Evolutionary conservation across 2,797 vertebrate species (phyloP).

Genomic region (Hoplostethus atlanticus): DNA sequence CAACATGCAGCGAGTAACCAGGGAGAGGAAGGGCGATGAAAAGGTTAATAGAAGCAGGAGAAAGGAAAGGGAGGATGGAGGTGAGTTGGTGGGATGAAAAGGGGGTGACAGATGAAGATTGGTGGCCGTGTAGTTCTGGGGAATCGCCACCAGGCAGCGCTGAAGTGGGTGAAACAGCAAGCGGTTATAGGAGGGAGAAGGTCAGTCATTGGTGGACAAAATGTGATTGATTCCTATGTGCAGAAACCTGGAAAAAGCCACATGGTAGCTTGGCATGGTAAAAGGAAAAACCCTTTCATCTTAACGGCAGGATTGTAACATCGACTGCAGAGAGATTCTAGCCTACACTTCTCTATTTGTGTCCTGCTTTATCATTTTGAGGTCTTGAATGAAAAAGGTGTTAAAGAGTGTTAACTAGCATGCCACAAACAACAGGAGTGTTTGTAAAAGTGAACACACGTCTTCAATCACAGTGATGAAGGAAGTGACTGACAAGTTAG

Average conservation of each 20-base stretch:
- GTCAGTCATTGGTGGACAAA: constrained; percentile 58
- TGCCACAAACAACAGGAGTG: constrained; percentile 54
- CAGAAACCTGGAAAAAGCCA: constrained; percentile 13
- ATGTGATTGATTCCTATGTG: constrained; percentile 21
- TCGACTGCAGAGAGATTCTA: constrained; percentile 16
- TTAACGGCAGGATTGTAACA: not conserved
- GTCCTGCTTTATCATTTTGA: not conserved
- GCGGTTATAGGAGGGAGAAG: constrained; percentile 58
- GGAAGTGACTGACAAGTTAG: constrained; percentile 68
- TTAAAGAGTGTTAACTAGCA: constrained; percentile 67
- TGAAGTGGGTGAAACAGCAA: constrained; percentile 61
- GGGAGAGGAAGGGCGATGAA: constrained; percentile 76
- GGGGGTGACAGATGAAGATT: constrained; percentile 46
- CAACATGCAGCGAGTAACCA: constrained; percentile 82
- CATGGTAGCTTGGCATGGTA: constrained; percentile 10
- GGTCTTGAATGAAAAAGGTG: not conserved
- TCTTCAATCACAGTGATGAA: constrained; percentile 28
- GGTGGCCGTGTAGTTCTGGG: constrained; percentile 33
- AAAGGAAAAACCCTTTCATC: constrained; percentile 8
- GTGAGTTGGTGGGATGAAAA: constrained; percentile 34
- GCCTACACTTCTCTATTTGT: constrained; percentile 5
- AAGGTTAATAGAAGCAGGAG: constrained; percentile 73
- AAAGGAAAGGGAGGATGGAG: not conserved
- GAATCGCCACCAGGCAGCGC: constrained; percentile 57
- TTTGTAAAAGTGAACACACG: constrained; percentile 51